Percentiles rank a stretch among this genome's conserved stretches.
Evolutionary conservation across 2,888 invertebrate species (phyloP).

Genomic region (Orchesellides sinensis): DNA sequence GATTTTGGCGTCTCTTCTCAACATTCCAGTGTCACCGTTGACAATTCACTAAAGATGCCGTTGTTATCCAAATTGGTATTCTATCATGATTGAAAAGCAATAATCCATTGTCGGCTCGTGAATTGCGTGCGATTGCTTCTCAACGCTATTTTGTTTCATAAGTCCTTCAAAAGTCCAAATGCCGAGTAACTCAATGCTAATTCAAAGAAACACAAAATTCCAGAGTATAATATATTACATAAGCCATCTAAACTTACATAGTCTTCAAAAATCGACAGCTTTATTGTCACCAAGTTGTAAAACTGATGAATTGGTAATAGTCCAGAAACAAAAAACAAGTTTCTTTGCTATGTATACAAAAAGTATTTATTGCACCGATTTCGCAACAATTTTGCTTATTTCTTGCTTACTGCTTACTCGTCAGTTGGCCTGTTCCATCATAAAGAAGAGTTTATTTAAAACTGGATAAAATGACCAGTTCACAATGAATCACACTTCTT

Average conservation of each 20-base stretch:
- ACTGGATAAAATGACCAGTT: too few species aligned
- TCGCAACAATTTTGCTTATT: conserved; percentile 18
- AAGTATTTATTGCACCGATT: conserved; percentile 33
- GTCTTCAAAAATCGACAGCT: conserved; percentile 16
- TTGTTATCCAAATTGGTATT: too few species aligned
- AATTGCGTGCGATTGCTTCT: not conserved
- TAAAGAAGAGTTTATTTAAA: not conserved
- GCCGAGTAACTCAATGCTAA: too few species aligned
- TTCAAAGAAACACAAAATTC: too few species aligned
- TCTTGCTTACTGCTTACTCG: too few species aligned
- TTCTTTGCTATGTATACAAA: not conserved
- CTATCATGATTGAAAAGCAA: conserved; percentile 26
- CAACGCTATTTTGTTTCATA: conserved; percentile 7
- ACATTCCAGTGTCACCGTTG: too few species aligned
- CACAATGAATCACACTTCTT: not conserved
- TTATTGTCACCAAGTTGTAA: conserved; percentile 29
- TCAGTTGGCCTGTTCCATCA: too few species aligned
- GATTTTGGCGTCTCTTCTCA: too few species aligned
- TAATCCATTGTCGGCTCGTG: conserved; percentile 26
- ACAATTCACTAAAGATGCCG: too few species aligned
- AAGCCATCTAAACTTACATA: not conserved
- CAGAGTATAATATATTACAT: not conserved
- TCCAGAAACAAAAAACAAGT: conserved; percentile 4
- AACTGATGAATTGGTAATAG: conserved; percentile 17
- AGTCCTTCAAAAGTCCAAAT: conserved; percentile 1